These are phyloP conservation scores for Hoplias malabaricus DNA, from an alignment of 2,113 vertebrate species.

Conservation along the genomic window DNA sequence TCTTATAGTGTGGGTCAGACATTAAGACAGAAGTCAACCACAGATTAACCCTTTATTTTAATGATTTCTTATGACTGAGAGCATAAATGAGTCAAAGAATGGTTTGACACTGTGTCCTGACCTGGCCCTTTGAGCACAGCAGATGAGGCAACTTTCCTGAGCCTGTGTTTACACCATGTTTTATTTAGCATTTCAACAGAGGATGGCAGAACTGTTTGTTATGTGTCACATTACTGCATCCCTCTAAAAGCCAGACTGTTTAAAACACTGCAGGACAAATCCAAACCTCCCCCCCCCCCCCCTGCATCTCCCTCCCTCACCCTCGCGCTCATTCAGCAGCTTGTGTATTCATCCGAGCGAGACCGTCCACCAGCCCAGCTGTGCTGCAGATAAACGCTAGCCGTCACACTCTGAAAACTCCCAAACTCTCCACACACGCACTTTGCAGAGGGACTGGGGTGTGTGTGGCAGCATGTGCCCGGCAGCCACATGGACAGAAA, in stretches of 20 bases:
- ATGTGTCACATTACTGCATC: slow-evolving; percentile 39
- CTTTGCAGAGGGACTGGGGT: background rate
- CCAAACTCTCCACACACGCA: background rate
- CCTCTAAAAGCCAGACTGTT: slow-evolving; percentile 25
- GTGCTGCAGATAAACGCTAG: slow-evolving; percentile 42
- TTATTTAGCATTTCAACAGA: slow-evolving; percentile 15
- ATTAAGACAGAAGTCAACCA: too few species aligned
- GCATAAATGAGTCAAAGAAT: background rate
- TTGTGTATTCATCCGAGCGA: slow-evolving; percentile 63
- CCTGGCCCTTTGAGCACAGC: background rate
- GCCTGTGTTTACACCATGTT: background rate
- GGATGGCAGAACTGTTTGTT: slow-evolving; percentile 27
- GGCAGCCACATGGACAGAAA: background rate
- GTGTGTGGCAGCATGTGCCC: slow-evolving; percentile 5
- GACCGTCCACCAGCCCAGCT: slow-evolving; percentile 53
- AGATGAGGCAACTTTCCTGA: background rate
- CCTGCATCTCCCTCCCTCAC: slow-evolving; percentile 1
- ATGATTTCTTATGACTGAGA: too few species aligned
- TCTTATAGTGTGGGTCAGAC: too few species aligned
- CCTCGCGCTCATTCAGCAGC: slow-evolving; percentile 40
- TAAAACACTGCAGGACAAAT: slow-evolving; percentile 45
- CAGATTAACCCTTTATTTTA: too few species aligned
- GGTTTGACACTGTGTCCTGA: background rate
- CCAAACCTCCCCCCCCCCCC: background rate
- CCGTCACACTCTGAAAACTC: background rate